Evolutionary conservation across 1,140 invertebrate genomes (phyloP).

Genomic region (Pachypeltis micranthus): DNA sequence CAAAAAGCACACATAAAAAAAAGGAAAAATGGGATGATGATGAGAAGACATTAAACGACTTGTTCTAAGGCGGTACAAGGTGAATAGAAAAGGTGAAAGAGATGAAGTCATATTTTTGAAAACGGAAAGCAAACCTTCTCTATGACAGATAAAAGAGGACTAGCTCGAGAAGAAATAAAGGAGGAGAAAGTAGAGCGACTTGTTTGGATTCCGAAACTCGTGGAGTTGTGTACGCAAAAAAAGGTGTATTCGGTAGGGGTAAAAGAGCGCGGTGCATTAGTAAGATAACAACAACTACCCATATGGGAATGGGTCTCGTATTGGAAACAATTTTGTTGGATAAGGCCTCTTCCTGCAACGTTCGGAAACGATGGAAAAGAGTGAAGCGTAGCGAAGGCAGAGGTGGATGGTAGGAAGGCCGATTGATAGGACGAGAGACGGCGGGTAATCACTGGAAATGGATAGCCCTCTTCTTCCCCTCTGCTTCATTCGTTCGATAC

Average conservation of each 20-base stretch:
- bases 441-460: slow-evolving; percentile 15
- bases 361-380: background rate
- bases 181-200: background rate
- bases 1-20: too few relatives aligned
- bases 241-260: background rate
- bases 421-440: slow-evolving; percentile 13
- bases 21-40: too few relatives aligned
- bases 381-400: too few relatives aligned
- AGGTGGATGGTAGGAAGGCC: background rate
- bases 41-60: too few relatives aligned
- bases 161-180: background rate
- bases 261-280: slow-evolving; percentile 13
- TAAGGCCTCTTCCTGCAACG: background rate
- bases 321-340: slow-evolving; percentile 15
- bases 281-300: slow-evolving; percentile 8
- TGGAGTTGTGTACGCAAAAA: background rate
- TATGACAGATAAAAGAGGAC: background rate
- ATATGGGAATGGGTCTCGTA: background rate
- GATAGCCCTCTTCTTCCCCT: slow-evolving; percentile 5
- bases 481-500: slow-evolving; percentile 3
- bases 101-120: too few relatives aligned
- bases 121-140: too few relatives aligned
- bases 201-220: background rate
- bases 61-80: too few relatives aligned
- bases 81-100: too few relatives aligned